Evolutionary conservation across 1,140 invertebrate genomes (phyloP).

Genomic region (Leptinotarsa texana): DNA sequence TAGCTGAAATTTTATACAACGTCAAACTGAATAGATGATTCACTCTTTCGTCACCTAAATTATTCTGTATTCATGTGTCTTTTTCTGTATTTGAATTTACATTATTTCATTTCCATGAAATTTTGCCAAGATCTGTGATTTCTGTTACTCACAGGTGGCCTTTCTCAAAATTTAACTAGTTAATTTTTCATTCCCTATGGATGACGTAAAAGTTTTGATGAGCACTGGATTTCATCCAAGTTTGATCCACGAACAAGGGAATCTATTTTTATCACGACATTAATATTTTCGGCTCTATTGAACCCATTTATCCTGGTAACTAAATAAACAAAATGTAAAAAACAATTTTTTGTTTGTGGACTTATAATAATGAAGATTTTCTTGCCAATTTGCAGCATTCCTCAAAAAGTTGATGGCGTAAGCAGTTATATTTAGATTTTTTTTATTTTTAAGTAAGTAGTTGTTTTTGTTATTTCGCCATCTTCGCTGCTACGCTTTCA

Average conservation of each 20-base stretch:
- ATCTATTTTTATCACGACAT: background rate
- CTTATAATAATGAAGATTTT: conserved; percentile 13
- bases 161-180: no score
- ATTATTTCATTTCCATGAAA: no score
- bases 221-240: no score
- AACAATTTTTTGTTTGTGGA: background rate
- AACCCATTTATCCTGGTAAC: background rate
- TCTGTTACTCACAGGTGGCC: no score
- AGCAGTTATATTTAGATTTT: conserved; percentile 61
- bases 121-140: no score
- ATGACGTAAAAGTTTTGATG: no score
- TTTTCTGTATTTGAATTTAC: no score
- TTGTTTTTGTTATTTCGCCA: conserved; percentile 27
- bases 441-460: conserved; percentile 50
- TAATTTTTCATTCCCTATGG: no score
- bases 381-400: conserved; percentile 57
- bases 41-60: no score
- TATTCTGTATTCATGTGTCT: no score
- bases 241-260: background rate
- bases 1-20: no score
- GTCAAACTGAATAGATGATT: no score
- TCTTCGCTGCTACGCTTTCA: conserved; percentile 1
- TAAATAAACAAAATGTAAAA: background rate
- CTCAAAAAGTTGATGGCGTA: conserved; percentile 75
- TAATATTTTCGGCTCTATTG: background rate